Conservation (phyloP, 2,113 vertebrate species). For the Bostrychus sinensis region DNA sequence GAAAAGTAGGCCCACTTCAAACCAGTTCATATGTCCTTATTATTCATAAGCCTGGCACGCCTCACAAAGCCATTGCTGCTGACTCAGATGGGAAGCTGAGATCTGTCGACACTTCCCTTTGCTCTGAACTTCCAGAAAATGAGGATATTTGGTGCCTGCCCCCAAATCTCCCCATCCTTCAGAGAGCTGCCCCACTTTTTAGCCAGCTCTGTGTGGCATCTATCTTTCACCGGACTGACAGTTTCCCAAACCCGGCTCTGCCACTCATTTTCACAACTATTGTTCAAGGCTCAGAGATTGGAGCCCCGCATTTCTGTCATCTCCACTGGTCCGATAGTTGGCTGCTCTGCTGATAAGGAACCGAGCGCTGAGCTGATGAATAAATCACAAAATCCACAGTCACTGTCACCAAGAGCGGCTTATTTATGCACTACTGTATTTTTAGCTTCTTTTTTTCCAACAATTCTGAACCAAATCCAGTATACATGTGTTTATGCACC, state of each 20-base stretch:
- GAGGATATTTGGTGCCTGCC: constrained; percentile 11
- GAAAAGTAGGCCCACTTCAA: constrained; percentile 19
- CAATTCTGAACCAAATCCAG: constrained; percentile 9
- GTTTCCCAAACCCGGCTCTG: constrained; percentile 28
- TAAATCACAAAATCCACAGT: constrained; percentile 43
- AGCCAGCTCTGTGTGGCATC: constrained; percentile 63
- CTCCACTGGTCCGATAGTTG: constrained; percentile 41
- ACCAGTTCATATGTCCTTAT: constrained; percentile 20
- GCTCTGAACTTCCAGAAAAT: constrained; percentile 13
- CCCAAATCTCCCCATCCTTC: constrained; percentile 48
- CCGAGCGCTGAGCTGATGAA: constrained; percentile 47
- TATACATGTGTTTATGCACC: neutral
- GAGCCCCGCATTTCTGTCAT: constrained; percentile 50
- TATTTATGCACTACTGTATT: constrained; percentile 29
- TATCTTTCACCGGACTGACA: constrained; percentile 58
- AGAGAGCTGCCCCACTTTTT: constrained; percentile 75
- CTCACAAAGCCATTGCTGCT: constrained; percentile 20
- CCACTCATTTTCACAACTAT: constrained; percentile 60
- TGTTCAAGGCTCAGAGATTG: constrained; percentile 54
- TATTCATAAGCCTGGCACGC: constrained; percentile 29
- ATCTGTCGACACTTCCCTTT: constrained; percentile 1
- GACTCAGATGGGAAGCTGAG: constrained; percentile 33
- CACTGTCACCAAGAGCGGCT: constrained; percentile 4
- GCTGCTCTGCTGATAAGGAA: constrained; percentile 57
- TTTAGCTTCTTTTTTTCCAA: constrained; percentile 12